Evolutionary conservation across 2,113 vertebrate species (phyloP), one percentile per base, ranked within the genome.

Genomic region (Marmota flaviventris): DNA sequence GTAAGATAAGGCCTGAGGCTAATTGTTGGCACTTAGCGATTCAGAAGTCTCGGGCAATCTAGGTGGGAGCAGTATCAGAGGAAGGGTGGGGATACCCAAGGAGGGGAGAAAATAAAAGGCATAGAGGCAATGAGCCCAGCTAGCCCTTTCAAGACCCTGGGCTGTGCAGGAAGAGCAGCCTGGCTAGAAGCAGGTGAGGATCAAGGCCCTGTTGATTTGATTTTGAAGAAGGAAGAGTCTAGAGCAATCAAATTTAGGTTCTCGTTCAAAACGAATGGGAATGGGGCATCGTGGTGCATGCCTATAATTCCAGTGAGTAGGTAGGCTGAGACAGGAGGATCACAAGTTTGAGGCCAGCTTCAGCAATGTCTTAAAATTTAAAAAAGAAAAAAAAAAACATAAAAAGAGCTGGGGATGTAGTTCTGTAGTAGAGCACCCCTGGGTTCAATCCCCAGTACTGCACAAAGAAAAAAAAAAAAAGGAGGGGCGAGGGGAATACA

Each of bases 51-150:
- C 58, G 32, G 37, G 22, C 10, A 45, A 29, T 76, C 69, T 27
- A 2, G 4, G 14, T 9, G 39, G 48, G 34, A 69, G 29, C 22
- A 29, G 22, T 29, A 51, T 65, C 61, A 32, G 85, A 42, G 5
- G 37, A 39, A 37, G 14, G 12, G 4, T 32, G 56, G 82, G 69
- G 75, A 45, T 24, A 48, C 1, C 27, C 29, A 25, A 39, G 42
- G 67, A 13, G 56, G 34, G 32, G 27, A 29, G 8, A 29, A 29
- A 48, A 22, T 82, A 2, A 8, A 37, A 79, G 29, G 45, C 69
- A 22, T 12, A 34, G 81, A 61, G 77, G 42, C 4, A 0, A 22
- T 13, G 8, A 32, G 34, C 0, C 0, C 5, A 14, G 27, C 4
- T 16, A 81, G 61, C 25, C 42, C n/a, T 82, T 37, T 27, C 10